A percentile compares a stretch with the other conserved stretches of the same genome.
phyloP scores from a whole-genome alignment of 2,888 invertebrate genomes.

The Campaea margaritaria region DNA sequence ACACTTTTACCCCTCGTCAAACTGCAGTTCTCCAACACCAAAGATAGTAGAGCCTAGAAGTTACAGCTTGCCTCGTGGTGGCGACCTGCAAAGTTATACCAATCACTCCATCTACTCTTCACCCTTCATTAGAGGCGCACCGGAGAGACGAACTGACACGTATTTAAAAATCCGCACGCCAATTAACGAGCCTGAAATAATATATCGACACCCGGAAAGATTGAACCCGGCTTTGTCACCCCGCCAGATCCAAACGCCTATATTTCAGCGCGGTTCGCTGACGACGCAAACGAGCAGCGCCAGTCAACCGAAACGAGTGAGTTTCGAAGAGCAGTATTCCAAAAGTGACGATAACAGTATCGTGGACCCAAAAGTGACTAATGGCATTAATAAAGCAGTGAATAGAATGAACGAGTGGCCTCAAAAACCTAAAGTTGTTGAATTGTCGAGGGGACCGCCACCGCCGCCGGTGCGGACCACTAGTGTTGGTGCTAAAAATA shows the following conservation, averaged over 20 bases:
- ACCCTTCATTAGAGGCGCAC: slow-evolving; percentile 65
- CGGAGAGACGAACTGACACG: slow-evolving; percentile 72
- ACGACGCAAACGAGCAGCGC: slow-evolving; percentile 45
- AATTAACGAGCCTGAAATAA: slow-evolving; percentile 56
- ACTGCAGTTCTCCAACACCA: slow-evolving; percentile 58
- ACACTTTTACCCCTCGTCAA: slow-evolving; percentile 51
- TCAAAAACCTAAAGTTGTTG: slow-evolving; percentile 44
- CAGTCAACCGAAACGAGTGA: slow-evolving; percentile 63
- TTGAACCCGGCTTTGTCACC: slow-evolving; percentile 45
- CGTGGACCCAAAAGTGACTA: slow-evolving; percentile 41
- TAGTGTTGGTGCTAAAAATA: slow-evolving; percentile 60
- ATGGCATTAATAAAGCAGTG: slow-evolving; percentile 41
- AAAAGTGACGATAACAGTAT: slow-evolving; percentile 39
- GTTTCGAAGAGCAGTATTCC: slow-evolving; percentile 61
- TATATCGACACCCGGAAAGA: slow-evolving; percentile 68
- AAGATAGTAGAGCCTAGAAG: slow-evolving; percentile 58
- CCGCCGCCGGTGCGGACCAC: slow-evolving; percentile 71
- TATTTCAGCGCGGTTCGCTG: slow-evolving; percentile 56
- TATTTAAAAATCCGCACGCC: slow-evolving; percentile 56
- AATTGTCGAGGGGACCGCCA: slow-evolving; percentile 57
- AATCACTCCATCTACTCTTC: slow-evolving; percentile 57
- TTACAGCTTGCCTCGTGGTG: slow-evolving; percentile 66
- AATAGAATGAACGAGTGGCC: slow-evolving; percentile 39
- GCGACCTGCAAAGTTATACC: slow-evolving; percentile 53
- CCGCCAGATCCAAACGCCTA: slow-evolving; percentile 49